Percentiles rank a stretch among this genome's conserved stretches.
phyloP scores from a whole-genome alignment of 2,888 invertebrate species.

The Drosophila macrospina region DNA sequence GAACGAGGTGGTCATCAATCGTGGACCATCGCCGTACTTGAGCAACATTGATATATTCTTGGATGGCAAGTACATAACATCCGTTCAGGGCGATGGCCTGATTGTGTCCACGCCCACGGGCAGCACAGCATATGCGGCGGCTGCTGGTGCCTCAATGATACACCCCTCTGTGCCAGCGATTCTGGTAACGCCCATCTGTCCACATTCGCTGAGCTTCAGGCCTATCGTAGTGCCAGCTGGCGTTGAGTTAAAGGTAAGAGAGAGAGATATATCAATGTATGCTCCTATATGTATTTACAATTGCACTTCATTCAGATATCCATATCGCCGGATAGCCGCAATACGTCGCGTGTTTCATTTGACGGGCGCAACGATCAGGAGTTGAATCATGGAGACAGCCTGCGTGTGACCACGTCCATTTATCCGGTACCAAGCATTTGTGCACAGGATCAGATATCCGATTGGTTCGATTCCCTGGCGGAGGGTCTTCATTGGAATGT shows the following conservation, averaged over 20 bases:
- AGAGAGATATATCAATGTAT: neutral
- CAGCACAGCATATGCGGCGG: conserved; percentile 97
- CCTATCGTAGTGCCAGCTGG: conserved; percentile 99
- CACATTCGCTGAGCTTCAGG: conserved; percentile 97
- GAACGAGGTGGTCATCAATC: conserved; percentile 98
- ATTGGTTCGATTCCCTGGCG: conserved; percentile 98
- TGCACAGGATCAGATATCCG: conserved; percentile 97
- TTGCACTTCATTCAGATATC: conserved; percentile 89
- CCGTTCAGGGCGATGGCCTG: conserved; percentile 96
- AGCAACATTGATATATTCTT: conserved; percentile 98
- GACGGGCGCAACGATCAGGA: conserved; percentile 98
- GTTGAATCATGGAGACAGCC: conserved; percentile 95
- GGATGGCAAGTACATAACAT: conserved; percentile 97
- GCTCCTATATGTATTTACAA: no score
- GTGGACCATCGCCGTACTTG: conserved; percentile 97
- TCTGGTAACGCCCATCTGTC: conserved; percentile 98
- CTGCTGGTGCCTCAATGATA: conserved; percentile 99
- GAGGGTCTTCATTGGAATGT: conserved; percentile 99
- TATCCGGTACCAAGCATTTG: conserved; percentile 99
- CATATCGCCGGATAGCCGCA: conserved; percentile 94
- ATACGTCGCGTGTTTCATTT: conserved; percentile 98
- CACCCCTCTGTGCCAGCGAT: conserved; percentile 99
- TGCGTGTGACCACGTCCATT: conserved; percentile 97
- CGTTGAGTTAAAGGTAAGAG: conserved; percentile 92
- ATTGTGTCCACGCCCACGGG: conserved; percentile 99